These are phyloP conservation scores for Drosophila mayaguana DNA, from an alignment of 2,888 invertebrate genomes.

Conservation along the genomic window DNA sequence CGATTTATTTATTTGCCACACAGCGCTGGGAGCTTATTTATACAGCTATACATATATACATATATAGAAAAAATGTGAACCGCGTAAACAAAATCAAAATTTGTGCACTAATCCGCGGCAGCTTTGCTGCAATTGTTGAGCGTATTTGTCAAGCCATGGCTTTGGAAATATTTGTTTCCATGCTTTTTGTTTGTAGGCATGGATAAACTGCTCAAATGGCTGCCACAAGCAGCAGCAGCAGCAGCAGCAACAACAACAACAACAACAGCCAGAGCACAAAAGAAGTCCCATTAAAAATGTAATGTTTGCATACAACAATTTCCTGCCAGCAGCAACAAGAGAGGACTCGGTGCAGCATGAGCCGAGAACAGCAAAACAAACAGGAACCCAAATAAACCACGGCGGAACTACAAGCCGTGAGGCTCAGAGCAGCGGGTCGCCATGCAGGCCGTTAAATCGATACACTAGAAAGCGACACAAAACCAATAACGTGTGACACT, in stretches of 20 bases:
- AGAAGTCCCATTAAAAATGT: slow-evolving; percentile 67
- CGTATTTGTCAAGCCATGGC: slow-evolving; percentile 5
- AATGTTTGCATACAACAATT: slow-evolving; percentile 76
- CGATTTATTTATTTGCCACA: no score
- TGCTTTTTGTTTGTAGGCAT: neutral
- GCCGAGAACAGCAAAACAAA: slow-evolving; percentile 5
- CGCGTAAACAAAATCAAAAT: no score
- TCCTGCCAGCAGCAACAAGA: slow-evolving; percentile 54
- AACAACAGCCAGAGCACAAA: slow-evolving; percentile 16
- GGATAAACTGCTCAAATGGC: slow-evolving; percentile 32
- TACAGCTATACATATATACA: no score
- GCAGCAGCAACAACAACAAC: neutral
- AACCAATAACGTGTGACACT: slow-evolving; percentile 70
- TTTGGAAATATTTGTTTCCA: neutral
- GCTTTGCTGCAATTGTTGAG: slow-evolving; percentile 29
- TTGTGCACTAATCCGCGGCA: slow-evolving; percentile 15
- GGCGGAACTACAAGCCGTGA: slow-evolving; percentile 22
- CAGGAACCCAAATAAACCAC: slow-evolving; percentile 43
- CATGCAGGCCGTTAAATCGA: slow-evolving; percentile 68
- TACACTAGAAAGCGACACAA: slow-evolving; percentile 71
- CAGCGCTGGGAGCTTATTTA: no score
- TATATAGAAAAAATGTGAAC: no score
- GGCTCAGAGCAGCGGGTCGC: slow-evolving; percentile 33
- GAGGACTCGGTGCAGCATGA: slow-evolving; percentile 36
- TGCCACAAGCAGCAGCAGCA: slow-evolving; percentile 9